Evolutionary conservation across 35 echinoderm and acorn worm genomes (phyloP).

Genomic region (Anneissia japonica): DNA sequence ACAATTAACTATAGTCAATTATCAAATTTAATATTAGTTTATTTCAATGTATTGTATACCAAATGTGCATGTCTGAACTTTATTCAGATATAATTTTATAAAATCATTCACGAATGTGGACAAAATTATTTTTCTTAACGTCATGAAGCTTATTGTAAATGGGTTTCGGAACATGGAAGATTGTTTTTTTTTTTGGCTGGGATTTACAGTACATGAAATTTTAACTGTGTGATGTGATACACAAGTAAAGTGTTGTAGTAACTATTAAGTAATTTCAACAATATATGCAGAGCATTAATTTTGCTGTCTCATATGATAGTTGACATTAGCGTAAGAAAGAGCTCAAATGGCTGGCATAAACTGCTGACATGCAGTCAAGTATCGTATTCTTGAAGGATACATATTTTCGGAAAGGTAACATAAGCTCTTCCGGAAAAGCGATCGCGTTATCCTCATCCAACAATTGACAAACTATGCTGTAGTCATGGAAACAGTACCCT

Average conservation of each 20-base stretch:
- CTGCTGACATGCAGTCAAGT: background rate
- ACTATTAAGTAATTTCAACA: background rate
- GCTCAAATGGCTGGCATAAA: background rate
- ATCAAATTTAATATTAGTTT: too few relatives aligned
- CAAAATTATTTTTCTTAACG: too few relatives aligned
- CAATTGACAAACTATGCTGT: background rate
- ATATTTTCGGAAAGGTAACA: background rate
- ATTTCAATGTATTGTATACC: too few relatives aligned
- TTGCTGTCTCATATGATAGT: background rate
- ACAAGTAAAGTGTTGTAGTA: background rate
- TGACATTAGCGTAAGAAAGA: background rate
- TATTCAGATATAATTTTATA: too few relatives aligned
- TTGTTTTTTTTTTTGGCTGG: too few relatives aligned
- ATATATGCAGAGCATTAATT: background rate
- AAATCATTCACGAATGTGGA: too few relatives aligned
- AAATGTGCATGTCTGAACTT: too few relatives aligned
- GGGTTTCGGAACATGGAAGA: too few relatives aligned
- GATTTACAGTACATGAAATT: background rate
- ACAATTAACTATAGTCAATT: too few relatives aligned
- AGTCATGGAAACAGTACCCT: background rate
- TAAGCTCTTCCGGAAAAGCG: background rate
- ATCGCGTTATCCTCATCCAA: background rate
- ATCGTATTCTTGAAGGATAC: background rate
- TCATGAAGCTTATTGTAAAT: too few relatives aligned
- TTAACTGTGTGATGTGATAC: background rate